Percentiles rank a stretch among this genome's conserved stretches.
Evolutionary conservation across 1,140 invertebrate species (phyloP).

Genomic region (Zaprionus inermis): DNA sequence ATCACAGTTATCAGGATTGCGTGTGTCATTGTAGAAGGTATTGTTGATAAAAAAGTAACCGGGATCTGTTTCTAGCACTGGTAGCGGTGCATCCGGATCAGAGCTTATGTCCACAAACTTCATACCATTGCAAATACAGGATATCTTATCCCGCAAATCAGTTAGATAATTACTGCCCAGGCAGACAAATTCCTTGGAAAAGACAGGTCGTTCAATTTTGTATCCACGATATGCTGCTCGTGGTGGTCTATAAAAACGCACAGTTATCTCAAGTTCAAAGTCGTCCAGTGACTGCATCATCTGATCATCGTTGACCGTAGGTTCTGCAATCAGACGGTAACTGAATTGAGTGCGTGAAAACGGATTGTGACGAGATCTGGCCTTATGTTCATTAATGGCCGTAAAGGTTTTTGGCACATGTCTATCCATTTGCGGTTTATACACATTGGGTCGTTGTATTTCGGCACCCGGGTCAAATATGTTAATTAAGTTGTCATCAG

Average conservation of each 20-base stretch:
- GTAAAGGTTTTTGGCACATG: slow-evolving; percentile 47
- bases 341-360: slow-evolving; percentile 56
- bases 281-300: slow-evolving; percentile 32
- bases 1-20: slow-evolving; percentile 86
- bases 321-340: slow-evolving; percentile 33
- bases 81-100: slow-evolving; percentile 84
- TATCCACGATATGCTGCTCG: slow-evolving; percentile 59
- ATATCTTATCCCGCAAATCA: slow-evolving; percentile 88
- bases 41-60: slow-evolving; percentile 92
- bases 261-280: slow-evolving; percentile 77
- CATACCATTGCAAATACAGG: slow-evolving; percentile 88
- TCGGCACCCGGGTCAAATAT: slow-evolving; percentile 50
- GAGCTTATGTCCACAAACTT: slow-evolving; percentile 87
- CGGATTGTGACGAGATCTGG: slow-evolving; percentile 29
- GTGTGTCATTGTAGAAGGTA: slow-evolving; percentile 91
- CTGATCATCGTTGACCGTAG: not conserved
- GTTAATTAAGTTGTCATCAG: slow-evolving; percentile 47
- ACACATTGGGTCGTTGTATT: slow-evolving; percentile 16
- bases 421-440: slow-evolving; percentile 16
- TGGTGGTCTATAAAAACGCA: slow-evolving; percentile 84
- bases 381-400: slow-evolving; percentile 44
- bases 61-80: slow-evolving; percentile 85
- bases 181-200: slow-evolving; percentile 86
- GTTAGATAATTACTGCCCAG: slow-evolving; percentile 87
- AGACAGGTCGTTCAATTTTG: slow-evolving; percentile 83